Conservation (phyloP, 2,113 vertebrate species). For the Chaetorhynchus papuensis region DNA sequence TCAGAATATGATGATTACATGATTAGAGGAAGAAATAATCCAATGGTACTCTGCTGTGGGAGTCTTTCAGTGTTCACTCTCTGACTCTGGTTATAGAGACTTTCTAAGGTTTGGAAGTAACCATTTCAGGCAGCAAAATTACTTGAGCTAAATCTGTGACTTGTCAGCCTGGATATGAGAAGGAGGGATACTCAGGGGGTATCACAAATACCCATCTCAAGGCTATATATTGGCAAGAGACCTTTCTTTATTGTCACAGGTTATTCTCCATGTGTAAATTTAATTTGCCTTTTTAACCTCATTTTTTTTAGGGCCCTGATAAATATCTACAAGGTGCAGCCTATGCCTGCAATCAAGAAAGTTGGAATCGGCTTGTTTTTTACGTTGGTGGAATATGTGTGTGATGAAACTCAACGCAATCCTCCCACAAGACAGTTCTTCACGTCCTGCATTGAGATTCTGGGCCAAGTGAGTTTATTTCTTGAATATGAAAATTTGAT, state of each 20-base stretch:
- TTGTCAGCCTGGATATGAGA: not conserved
- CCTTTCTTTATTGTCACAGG: not conserved
- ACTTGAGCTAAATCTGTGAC: not conserved
- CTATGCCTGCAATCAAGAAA: slow-evolving; percentile 79
- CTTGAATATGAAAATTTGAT: not conserved
- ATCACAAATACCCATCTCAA: not conserved
- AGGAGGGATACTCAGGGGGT: not conserved
- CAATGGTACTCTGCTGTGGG: not conserved
- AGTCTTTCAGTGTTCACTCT: not conserved
- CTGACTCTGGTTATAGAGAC: not conserved
- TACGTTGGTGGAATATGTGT: slow-evolving; percentile 86
- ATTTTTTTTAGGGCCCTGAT: slow-evolving; percentile 81
- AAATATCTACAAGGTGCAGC: slow-evolving; percentile 86
- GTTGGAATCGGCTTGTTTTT: slow-evolving; percentile 92
- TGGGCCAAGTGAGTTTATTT: slow-evolving; percentile 84
- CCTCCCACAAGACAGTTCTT: slow-evolving; percentile 95
- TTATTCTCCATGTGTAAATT: not conserved
- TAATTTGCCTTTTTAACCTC: not conserved
- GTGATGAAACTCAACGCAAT: slow-evolving; percentile 91
- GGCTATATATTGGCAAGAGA: not conserved
- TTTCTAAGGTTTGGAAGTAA: not conserved
- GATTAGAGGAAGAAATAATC: not conserved
- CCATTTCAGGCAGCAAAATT: not conserved
- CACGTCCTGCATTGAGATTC: slow-evolving; percentile 92
- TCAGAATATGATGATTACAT: not conserved